phyloP scores from a whole-genome alignment of 1,140 invertebrate genomes.

The Drosophila repleta region DNA sequence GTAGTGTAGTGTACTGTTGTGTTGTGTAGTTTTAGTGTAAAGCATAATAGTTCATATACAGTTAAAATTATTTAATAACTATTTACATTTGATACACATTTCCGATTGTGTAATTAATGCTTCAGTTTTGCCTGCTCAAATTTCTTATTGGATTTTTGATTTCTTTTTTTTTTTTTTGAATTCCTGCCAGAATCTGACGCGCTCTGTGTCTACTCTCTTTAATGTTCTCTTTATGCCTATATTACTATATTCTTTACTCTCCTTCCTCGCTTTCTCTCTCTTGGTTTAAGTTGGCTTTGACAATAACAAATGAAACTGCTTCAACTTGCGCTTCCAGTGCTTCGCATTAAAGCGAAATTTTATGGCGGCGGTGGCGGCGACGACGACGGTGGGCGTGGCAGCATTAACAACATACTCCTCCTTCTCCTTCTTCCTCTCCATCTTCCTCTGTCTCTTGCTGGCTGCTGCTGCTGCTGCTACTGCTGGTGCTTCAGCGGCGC shows the following conservation, averaged over 20 bases:
- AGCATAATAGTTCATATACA: constrained; percentile 74
- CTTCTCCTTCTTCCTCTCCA: too few species aligned
- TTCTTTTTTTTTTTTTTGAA: constrained; percentile 22
- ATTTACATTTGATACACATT: constrained; percentile 78
- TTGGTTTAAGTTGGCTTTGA: constrained; percentile 40
- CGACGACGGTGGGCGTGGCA: constrained; percentile 15
- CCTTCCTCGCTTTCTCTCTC: constrained; percentile 2
- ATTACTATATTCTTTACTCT: background rate
- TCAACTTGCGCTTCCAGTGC: constrained; percentile 73
- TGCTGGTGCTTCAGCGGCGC: constrained; percentile 29
- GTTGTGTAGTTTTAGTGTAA: constrained; percentile 58
- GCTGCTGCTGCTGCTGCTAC: background rate
- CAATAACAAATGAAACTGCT: constrained; percentile 63
- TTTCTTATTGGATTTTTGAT: constrained; percentile 50
- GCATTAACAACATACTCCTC: background rate
- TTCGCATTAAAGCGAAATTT: constrained; percentile 74
- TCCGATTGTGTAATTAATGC: constrained; percentile 68
- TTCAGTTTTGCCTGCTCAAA: constrained; percentile 23
- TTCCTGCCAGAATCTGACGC: constrained; percentile 6
- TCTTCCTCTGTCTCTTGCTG: background rate
- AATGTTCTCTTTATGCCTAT: background rate
- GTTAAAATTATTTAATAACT: constrained; percentile 36
- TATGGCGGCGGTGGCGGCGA: constrained; percentile 45
- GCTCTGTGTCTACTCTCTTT: background rate
- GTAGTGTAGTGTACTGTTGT: constrained; percentile 48